Evolutionary conservation across 2,113 vertebrate species (phyloP).

Genomic region (Serinus canaria): DNA sequence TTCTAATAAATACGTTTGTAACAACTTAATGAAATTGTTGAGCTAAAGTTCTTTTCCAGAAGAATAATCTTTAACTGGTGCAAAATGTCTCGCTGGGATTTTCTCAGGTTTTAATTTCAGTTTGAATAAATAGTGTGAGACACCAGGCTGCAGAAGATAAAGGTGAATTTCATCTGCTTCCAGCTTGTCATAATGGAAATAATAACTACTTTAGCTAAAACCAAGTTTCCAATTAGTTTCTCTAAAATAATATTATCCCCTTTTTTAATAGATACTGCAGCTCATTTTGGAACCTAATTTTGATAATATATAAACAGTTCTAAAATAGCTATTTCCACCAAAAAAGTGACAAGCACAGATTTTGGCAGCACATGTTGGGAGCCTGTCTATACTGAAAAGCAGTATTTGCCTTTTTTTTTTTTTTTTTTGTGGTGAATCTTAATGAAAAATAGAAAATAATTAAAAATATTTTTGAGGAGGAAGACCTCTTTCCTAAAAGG

Average conservation of each 20-base stretch:
- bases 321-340: conserved; percentile 42
- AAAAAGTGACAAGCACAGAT: conserved; percentile 64
- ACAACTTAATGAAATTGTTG: conserved; percentile 70
- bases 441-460: conserved; percentile 16
- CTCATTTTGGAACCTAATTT: conserved; percentile 79
- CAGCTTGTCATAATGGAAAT: conserved; percentile 78
- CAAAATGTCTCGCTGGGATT: conserved; percentile 68
- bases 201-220: conserved; percentile 81
- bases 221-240: conserved; percentile 84
- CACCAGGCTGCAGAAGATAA: conserved; percentile 77
- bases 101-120: conserved; percentile 82
- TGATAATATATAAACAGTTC: conserved; percentile 77
- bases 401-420: conserved; percentile 34
- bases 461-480: background rate
- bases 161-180: conserved; percentile 79
- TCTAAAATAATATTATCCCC: conserved; percentile 76
- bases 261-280: conserved; percentile 66
- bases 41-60: conserved; percentile 71
- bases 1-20: conserved; percentile 67
- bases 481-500: conserved; percentile 1
- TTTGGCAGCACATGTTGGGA: conserved; percentile 27
- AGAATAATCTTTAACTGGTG: conserved; percentile 77
- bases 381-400: background rate
- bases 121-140: conserved; percentile 78
- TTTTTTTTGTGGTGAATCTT: background rate